A percentile compares a stretch with the other conserved stretches of the same genome.
Conservation (phyloP, 2,113 vertebrate genomes). For the Calidris pugnax region DNA sequence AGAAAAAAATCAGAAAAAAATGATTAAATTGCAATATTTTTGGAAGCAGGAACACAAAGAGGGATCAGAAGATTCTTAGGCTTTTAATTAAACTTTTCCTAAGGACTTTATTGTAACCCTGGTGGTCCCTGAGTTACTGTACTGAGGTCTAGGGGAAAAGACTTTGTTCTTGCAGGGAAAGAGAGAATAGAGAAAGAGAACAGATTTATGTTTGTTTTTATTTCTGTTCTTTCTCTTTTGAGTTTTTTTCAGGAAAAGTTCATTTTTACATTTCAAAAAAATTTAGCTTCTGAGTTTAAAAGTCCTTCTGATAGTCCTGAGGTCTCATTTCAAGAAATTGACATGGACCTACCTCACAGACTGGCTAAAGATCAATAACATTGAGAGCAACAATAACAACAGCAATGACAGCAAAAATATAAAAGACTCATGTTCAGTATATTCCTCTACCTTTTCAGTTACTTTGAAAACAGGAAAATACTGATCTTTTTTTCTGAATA, state of each 20-base stretch:
- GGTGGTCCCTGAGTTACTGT: background rate
- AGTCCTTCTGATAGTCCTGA: background rate
- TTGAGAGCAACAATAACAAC: background rate
- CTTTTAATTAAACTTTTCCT: background rate
- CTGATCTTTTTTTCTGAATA: background rate
- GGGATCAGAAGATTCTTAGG: background rate
- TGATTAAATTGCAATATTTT: background rate
- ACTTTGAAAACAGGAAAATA: conserved; percentile 5
- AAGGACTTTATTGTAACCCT: background rate
- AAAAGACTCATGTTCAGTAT: background rate
- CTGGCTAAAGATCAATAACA: background rate
- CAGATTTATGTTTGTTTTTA: background rate
- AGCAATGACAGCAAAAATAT: background rate
- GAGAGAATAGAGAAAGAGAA: background rate
- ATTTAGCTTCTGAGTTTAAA: background rate
- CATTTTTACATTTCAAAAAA: background rate
- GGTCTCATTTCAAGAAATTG: background rate
- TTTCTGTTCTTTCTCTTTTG: background rate
- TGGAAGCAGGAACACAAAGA: background rate
- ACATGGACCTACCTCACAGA: background rate
- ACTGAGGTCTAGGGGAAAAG: background rate
- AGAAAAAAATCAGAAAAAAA: background rate
- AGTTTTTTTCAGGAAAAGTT: background rate
- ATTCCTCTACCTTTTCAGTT: background rate
- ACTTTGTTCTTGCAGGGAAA: background rate